A percentile compares a stretch with the other conserved stretches of the same genome.
phyloP scores from a whole-genome alignment of 2,113 vertebrate species.

The Percopsis transmontana region DNA sequence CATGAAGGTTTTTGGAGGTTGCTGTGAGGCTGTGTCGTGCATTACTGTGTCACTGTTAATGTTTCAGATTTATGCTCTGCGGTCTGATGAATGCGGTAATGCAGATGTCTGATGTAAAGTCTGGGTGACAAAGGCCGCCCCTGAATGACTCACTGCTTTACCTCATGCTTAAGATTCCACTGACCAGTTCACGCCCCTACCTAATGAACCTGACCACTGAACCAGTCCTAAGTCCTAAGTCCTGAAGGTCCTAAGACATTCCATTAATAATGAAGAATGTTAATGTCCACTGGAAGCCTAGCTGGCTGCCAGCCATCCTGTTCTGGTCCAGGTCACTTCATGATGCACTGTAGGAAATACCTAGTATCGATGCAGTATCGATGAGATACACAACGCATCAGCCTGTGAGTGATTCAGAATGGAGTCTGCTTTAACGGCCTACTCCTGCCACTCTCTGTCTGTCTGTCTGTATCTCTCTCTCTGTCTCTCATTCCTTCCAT shows the following conservation, averaged over 20 bases:
- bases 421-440: constrained; percentile 34
- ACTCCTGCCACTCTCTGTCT: constrained; percentile 32
- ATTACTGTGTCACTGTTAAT: constrained; percentile 4
- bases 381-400: constrained; percentile 56
- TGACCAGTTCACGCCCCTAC: constrained; percentile 39
- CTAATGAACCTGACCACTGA: constrained; percentile 34
- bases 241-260: constrained; percentile 37
- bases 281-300: constrained; percentile 38
- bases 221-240: constrained; percentile 38
- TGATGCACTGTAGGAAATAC: constrained; percentile 23
- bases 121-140: constrained; percentile 42
- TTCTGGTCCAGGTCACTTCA: constrained; percentile 22
- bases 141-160: constrained; percentile 64
- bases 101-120: constrained; percentile 33
- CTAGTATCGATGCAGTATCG: constrained; percentile 43
- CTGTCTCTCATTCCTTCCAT: constrained; percentile 67
- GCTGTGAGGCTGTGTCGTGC: no score
- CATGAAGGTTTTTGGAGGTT: no score
- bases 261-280: neutral
- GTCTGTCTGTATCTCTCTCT: constrained; percentile 15
- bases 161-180: constrained; percentile 61
- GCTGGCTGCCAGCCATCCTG: constrained; percentile 6
- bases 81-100: constrained; percentile 43
- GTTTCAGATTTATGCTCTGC: constrained; percentile 10
- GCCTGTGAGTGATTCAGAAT: constrained; percentile 46